A percentile compares a stretch with the other conserved stretches of the same genome.
phyloP scores from a whole-genome alignment of 2,888 invertebrate genomes.

The Coelinius sp. region DNA sequence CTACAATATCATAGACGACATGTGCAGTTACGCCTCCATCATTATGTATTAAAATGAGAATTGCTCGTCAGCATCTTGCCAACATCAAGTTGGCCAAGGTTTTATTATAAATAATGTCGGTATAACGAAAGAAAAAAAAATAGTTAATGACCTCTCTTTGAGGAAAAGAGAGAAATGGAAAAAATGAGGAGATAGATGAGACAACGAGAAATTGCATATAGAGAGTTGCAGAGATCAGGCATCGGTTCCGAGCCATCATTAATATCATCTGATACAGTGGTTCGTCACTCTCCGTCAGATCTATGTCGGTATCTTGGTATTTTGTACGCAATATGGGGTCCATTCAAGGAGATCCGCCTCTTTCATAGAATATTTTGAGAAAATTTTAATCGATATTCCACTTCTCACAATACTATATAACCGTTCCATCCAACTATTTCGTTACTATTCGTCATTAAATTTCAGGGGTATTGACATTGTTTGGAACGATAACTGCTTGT shows the following conservation, averaged over 20 bases:
- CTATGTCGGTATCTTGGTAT: slow-evolving; percentile 64
- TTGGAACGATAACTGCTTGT: too few species aligned
- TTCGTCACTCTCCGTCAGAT: slow-evolving; percentile 64
- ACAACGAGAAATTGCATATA: slow-evolving; percentile 27
- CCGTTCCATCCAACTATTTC: neutral
- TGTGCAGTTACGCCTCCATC: neutral
- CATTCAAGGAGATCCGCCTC: slow-evolving; percentile 31
- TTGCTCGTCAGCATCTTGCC: neutral
- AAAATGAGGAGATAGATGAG: neutral
- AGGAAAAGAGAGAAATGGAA: slow-evolving; percentile 33
- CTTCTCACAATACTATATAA: neutral
- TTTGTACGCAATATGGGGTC: slow-evolving; percentile 41
- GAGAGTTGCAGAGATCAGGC: slow-evolving; percentile 42
- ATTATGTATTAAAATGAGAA: neutral
- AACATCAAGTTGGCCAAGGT: neutral
- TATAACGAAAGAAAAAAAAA: neutral
- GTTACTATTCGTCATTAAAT: too few species aligned
- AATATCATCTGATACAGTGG: slow-evolving; percentile 60
- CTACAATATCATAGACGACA: too few species aligned
- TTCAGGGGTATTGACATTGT: too few species aligned
- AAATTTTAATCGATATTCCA: slow-evolving; percentile 4
- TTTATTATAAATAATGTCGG: neutral
- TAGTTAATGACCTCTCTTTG: slow-evolving; percentile 25
- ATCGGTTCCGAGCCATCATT: slow-evolving; percentile 61
- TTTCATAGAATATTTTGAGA: too few species aligned